phyloP scores from a whole-genome alignment of 2,888 invertebrate species.

The Eupsilia transversa region DNA sequence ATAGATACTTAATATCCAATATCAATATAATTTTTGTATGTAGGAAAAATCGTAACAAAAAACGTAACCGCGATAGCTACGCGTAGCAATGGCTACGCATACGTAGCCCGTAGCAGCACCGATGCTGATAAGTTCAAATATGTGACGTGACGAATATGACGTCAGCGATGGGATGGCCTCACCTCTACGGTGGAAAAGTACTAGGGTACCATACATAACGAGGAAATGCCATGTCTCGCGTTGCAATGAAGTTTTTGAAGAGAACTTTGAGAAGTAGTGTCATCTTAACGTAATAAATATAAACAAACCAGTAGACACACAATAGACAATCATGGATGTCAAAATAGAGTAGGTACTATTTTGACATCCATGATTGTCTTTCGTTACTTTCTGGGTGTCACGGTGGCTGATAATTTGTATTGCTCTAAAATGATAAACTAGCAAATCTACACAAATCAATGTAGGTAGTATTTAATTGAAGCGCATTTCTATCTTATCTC shows the following conservation, averaged over 20 bases:
- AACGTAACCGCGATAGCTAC: too few relatives aligned
- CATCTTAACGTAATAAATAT: too few relatives aligned
- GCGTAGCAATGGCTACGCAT: not conserved
- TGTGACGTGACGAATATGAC: slow-evolving; percentile 12
- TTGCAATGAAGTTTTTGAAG: too few relatives aligned
- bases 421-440: too few relatives aligned
- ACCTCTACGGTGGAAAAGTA: slow-evolving; percentile 31
- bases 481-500: too few relatives aligned
- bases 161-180: slow-evolving; percentile 26
- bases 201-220: slow-evolving; percentile 20
- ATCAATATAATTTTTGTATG: not conserved
- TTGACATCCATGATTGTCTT: not conserved
- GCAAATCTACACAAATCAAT: not conserved
- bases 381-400: not conserved
- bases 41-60: not conserved
- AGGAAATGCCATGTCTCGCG: not conserved
- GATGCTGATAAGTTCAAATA: not conserved
- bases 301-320: too few relatives aligned
- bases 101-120: slow-evolving; percentile 3
- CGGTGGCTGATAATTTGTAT: not conserved
- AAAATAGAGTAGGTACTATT: too few relatives aligned
- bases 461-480: not conserved
- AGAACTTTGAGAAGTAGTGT: too few relatives aligned
- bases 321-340: too few relatives aligned
- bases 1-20: too few relatives aligned